Percentiles rank a stretch among this genome's conserved stretches.
Evolutionary conservation across 2,797 vertebrate species (phyloP).

Genomic region (Poeciliopsis paucimaculata): DNA sequence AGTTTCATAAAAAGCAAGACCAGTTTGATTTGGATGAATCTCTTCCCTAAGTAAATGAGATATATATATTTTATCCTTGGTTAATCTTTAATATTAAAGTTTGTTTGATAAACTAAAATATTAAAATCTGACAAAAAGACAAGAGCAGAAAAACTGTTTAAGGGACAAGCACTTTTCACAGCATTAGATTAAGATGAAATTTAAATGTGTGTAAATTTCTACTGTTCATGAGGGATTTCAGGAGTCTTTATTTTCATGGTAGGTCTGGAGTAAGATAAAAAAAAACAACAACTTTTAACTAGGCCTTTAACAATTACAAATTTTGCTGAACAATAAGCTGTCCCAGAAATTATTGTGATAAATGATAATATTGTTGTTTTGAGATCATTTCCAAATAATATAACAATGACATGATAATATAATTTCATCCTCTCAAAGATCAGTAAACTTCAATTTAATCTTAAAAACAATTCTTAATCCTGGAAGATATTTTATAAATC

Average conservation of each 20-base stretch:
- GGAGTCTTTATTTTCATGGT: neutral
- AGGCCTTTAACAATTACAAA: too few species aligned
- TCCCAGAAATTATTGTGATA: too few species aligned
- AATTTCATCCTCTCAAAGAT: too few species aligned
- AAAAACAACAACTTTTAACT: too few species aligned
- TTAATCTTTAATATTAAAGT: neutral
- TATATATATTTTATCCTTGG: neutral
- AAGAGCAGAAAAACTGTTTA: neutral
- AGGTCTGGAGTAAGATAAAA: neutral
- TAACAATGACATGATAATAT: too few species aligned
- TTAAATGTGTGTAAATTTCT: neutral
- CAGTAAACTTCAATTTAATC: too few species aligned
- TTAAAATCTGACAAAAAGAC: neutral
- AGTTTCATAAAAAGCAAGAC: neutral
- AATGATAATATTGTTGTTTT: too few species aligned
- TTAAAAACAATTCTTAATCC: too few species aligned
- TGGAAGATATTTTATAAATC: too few species aligned
- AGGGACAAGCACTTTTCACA: neutral
- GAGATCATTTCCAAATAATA: too few species aligned
- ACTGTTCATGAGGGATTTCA: neutral
- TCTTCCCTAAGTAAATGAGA: neutral
- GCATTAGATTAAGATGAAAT: neutral
- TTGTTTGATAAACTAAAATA: neutral
- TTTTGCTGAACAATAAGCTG: too few species aligned
- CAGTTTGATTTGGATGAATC: neutral